Percentiles rank a stretch among this genome's conserved stretches.
These are phyloP conservation scores for Sebastes ruberrimus DNA, from an alignment of 2,797 vertebrate species.

Conservation along the genomic window DNA sequence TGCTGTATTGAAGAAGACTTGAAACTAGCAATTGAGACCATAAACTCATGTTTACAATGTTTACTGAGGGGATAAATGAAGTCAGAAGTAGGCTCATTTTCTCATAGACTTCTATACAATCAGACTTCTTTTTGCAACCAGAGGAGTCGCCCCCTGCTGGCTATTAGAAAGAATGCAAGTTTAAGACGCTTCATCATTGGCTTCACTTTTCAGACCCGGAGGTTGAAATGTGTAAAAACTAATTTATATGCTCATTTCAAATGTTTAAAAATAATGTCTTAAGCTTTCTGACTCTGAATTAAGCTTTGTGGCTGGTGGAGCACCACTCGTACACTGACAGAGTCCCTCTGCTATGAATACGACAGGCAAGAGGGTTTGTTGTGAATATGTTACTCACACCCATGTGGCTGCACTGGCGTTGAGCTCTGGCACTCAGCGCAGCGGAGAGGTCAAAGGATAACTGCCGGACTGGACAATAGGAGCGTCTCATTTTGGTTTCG, in stretches of 20 bases:
- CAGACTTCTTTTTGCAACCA: too few relatives aligned
- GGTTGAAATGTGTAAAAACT: neutral
- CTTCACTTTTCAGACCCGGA: too few relatives aligned
- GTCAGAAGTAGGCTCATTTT: too few relatives aligned
- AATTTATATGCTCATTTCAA: neutral
- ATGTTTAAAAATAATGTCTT: neutral
- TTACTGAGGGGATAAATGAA: too few relatives aligned
- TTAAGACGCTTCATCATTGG: too few relatives aligned
- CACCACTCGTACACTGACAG: neutral
- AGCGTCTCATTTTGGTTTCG: neutral
- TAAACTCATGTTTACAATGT: too few relatives aligned
- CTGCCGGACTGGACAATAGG: neutral
- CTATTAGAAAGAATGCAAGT: too few relatives aligned
- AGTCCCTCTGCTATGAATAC: neutral
- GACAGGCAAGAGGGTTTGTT: neutral
- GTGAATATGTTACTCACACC: neutral
- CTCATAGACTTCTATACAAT: too few relatives aligned
- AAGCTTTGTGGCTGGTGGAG: neutral
- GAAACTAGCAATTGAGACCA: too few relatives aligned
- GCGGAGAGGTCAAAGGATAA: conserved; percentile 17
- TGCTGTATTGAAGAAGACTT: too few relatives aligned
- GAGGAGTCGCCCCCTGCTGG: too few relatives aligned
- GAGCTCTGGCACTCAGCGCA: neutral
- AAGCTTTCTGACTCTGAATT: neutral
- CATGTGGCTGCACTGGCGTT: neutral